Conservation (phyloP, 2,888 invertebrate species). For the Silvanus unidentatus region DNA sequence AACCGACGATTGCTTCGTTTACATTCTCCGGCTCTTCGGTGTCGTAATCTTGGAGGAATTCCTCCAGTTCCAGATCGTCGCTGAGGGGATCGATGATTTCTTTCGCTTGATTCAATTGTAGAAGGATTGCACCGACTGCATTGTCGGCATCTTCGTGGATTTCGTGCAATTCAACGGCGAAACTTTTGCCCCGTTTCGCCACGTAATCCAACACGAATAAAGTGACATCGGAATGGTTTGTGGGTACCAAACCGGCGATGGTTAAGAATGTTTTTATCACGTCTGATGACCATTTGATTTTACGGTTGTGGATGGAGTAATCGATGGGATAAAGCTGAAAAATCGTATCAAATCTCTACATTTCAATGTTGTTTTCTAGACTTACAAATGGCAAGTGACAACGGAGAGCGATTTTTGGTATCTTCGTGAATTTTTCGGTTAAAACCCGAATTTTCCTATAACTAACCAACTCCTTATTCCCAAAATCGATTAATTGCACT, state of each 20-base stretch:
- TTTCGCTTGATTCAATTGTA: constrained; percentile 23
- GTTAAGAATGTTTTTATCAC: constrained; percentile 20
- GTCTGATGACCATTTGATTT: constrained; percentile 23
- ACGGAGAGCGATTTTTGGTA: constrained; percentile 26
- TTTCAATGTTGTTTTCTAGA: constrained; percentile 11
- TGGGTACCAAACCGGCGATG: constrained; percentile 12
- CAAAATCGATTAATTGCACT: constrained; percentile 30
- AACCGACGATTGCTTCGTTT: constrained; percentile 33
- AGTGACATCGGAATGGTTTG: too few species aligned
- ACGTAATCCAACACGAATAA: too few species aligned
- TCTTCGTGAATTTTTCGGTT: constrained; percentile 17
- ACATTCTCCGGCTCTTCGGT: constrained; percentile 26
- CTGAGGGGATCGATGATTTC: constrained; percentile 24
- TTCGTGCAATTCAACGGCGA: constrained; percentile 25
- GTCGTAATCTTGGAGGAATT: constrained; percentile 23
- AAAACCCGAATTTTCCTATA: constrained; percentile 24
- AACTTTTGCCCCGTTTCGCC: too few species aligned
- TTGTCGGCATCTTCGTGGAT: constrained; percentile 11
- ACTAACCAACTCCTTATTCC: constrained; percentile 18
- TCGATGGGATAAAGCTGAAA: constrained; percentile 28
- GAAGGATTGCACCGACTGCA: constrained; percentile 24
- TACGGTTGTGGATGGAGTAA: constrained; percentile 18
- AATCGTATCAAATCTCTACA: constrained; percentile 1
- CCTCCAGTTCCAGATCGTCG: constrained; percentile 23
- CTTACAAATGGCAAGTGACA: constrained; percentile 30